A percentile compares a stretch with the other conserved stretches of the same genome.
Conservation (phyloP, 2,888 invertebrate species). For the Tenthredo livida region DNA sequence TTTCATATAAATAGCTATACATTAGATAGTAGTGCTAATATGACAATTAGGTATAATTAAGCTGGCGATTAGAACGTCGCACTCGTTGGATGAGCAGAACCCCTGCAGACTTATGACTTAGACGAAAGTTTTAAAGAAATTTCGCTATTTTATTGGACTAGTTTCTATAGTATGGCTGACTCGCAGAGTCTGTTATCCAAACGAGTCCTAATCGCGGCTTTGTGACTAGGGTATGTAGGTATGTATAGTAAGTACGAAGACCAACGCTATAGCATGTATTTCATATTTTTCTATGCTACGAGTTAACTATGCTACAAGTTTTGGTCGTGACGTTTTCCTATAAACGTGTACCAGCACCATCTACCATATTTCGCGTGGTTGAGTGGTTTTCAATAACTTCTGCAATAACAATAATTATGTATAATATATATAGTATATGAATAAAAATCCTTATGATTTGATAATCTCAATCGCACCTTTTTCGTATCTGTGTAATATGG, state of each 20-base stretch:
- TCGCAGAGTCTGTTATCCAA: slow-evolving; percentile 8
- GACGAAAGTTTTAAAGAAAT: neutral
- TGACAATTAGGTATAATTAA: slow-evolving; percentile 30
- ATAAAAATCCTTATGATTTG: neutral
- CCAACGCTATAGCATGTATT: slow-evolving; percentile 36
- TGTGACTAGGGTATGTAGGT: slow-evolving; percentile 25
- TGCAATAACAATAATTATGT: neutral
- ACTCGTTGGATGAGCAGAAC: neutral
- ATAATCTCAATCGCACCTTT: neutral
- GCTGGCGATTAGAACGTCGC: slow-evolving; percentile 26
- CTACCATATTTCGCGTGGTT: neutral
- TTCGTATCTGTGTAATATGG: neutral
- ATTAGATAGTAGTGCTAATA: slow-evolving; percentile 56
- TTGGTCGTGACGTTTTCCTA: slow-evolving; percentile 50
- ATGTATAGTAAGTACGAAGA: slow-evolving; percentile 36
- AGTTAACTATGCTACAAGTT: slow-evolving; percentile 11
- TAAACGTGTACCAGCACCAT: slow-evolving; percentile 24
- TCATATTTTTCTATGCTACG: slow-evolving; percentile 52
- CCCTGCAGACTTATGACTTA: neutral
- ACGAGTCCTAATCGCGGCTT: neutral
- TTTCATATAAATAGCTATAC: slow-evolving; percentile 67
- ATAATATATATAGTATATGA: neutral
- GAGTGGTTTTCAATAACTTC: neutral
- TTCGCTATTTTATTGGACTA: neutral
- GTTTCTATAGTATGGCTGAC: neutral